Conservation (phyloP, 2,113 vertebrate species). For the Pelvicachromis taeniatus region DNA sequence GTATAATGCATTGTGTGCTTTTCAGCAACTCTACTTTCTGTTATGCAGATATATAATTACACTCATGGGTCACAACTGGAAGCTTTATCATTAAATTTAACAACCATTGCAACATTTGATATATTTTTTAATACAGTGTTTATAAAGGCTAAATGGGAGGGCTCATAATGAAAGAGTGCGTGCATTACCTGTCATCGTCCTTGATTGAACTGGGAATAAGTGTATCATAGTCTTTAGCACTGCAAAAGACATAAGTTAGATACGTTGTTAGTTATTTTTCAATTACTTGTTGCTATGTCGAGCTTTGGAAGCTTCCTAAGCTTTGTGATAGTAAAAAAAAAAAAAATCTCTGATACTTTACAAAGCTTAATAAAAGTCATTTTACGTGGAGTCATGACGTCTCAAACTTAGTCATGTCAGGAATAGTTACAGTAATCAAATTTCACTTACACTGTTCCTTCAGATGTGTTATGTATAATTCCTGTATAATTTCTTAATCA, state of each 20-base stretch:
- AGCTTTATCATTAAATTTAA: background rate
- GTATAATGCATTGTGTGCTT: background rate
- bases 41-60: background rate
- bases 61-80: background rate
- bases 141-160: background rate
- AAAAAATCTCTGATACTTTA: background rate
- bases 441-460: background rate
- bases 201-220: conserved; percentile 13
- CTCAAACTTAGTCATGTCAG: background rate
- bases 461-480: background rate
- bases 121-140: background rate
- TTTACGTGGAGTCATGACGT: background rate
- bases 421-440: background rate
- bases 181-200: conserved; percentile 42
- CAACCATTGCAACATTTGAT: background rate
- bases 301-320: background rate
- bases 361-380: background rate
- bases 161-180: background rate
- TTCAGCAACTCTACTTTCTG: background rate
- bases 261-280: background rate
- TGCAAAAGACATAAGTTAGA: background rate
- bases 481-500: background rate
- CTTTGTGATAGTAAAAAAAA: background rate
- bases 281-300: background rate
- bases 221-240: conserved; percentile 20